Conservation (phyloP, 1,140 invertebrate species). For the Amyelois transitella region DNA sequence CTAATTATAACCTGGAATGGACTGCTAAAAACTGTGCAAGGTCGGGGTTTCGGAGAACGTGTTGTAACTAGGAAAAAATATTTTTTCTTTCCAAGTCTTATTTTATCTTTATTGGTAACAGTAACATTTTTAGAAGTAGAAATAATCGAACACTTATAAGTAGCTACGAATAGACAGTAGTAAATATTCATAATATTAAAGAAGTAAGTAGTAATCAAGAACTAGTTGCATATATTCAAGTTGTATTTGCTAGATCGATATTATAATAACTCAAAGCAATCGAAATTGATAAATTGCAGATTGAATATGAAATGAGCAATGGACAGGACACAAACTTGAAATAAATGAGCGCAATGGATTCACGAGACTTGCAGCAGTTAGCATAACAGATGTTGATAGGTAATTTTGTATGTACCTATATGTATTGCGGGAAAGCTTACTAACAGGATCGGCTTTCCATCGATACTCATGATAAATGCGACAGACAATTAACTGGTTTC, state of each 20-base stretch:
- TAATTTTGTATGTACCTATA: constrained; percentile 7
- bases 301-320: not conserved
- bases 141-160: too few relatives aligned
- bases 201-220: too few relatives aligned
- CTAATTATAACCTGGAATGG: not conserved
- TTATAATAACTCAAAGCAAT: not conserved
- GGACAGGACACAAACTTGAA: not conserved
- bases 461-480: not conserved
- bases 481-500: not conserved
- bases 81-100: not conserved
- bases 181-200: too few relatives aligned
- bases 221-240: too few relatives aligned
- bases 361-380: not conserved
- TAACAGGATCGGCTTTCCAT: constrained; percentile 21
- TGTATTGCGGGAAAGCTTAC: constrained; percentile 7
- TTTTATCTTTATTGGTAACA: too few relatives aligned
- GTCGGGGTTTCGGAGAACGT: not conserved
- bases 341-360: not conserved
- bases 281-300: too few relatives aligned
- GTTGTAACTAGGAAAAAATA: not conserved
- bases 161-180: too few relatives aligned
- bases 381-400: not conserved
- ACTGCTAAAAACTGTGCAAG: not conserved
- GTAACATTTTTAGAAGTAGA: too few relatives aligned
- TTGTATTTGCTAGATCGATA: too few relatives aligned